Conservation (phyloP, 2,113 vertebrate species). For the Cranoglanis bouderius region DNA sequence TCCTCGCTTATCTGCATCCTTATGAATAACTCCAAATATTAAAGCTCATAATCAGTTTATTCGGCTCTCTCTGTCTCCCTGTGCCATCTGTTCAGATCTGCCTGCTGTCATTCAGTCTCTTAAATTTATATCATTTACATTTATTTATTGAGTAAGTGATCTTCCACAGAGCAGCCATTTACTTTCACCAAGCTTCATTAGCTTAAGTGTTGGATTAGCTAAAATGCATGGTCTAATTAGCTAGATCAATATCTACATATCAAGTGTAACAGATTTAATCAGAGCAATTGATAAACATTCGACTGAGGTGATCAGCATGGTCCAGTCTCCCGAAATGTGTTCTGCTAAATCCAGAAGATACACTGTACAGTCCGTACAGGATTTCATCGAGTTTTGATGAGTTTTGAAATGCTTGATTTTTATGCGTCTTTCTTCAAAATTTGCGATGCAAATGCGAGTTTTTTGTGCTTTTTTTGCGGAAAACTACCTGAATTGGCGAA, state of each 20-base stretch:
- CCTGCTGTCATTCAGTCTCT: neutral
- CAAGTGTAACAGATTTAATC: neutral
- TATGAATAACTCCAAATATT: neutral
- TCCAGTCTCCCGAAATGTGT: neutral
- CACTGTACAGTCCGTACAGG: too few relatives aligned
- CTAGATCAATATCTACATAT: neutral
- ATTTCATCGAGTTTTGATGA: too few relatives aligned
- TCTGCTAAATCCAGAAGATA: neutral
- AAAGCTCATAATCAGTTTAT: neutral
- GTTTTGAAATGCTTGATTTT: too few relatives aligned
- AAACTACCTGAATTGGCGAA: too few relatives aligned
- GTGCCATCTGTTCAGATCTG: neutral
- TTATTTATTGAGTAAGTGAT: neutral
- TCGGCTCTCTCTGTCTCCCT: neutral
- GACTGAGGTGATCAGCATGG: neutral
- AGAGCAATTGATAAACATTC: neutral
- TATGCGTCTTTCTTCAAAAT: too few relatives aligned
- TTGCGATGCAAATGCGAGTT: too few relatives aligned
- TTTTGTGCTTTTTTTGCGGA: too few relatives aligned
- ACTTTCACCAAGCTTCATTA: neutral
- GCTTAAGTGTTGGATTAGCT: slow-evolving; percentile 3
- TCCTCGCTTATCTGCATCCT: neutral
- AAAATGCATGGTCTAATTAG: neutral
- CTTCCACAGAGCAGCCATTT: neutral
- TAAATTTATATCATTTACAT: neutral